Conservation (phyloP, 2,888 invertebrate genomes). For the Drosophila flavopinicola region DNA sequence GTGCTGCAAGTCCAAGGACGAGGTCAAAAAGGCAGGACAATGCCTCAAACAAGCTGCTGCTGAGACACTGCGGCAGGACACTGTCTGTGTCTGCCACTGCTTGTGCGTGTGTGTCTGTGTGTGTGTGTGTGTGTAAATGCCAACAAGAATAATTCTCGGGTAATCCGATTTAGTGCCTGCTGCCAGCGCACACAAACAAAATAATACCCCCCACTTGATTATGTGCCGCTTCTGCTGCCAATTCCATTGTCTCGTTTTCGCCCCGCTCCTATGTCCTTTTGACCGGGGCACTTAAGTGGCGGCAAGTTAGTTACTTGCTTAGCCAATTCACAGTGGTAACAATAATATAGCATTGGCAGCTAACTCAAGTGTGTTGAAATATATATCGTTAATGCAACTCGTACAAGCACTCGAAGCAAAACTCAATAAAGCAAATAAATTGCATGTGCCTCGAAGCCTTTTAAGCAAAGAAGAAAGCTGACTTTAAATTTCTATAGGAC, state of each 20-base stretch:
- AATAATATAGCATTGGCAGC: neutral
- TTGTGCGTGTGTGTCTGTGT: slow-evolving; percentile 4
- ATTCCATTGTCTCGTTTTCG: slow-evolving; percentile 5
- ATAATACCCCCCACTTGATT: slow-evolving; percentile 49
- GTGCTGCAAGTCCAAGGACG: slow-evolving; percentile 48
- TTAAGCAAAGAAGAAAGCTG: too few relatives aligned
- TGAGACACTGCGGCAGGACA: slow-evolving; percentile 26
- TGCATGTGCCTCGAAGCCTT: too few relatives aligned
- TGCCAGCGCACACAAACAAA: slow-evolving; percentile 13
- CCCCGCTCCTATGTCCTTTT: slow-evolving; percentile 7
- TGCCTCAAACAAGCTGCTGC: slow-evolving; percentile 39
- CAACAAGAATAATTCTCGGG: slow-evolving; percentile 76
- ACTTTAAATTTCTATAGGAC: too few relatives aligned
- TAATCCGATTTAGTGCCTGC: slow-evolving; percentile 75
- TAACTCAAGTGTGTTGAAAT: neutral
- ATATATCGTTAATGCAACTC: too few relatives aligned
- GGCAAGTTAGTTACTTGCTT: slow-evolving; percentile 21
- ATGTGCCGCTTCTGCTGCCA: slow-evolving; percentile 41
- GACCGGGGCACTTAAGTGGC: slow-evolving; percentile 57
- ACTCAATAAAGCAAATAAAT: too few relatives aligned
- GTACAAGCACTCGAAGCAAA: too few relatives aligned
- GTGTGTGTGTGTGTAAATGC: slow-evolving; percentile 56
- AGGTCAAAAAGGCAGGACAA: slow-evolving; percentile 37
- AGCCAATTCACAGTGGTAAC: slow-evolving; percentile 52
- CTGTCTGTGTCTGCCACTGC: slow-evolving; percentile 4